Percentiles rank a stretch among this genome's conserved stretches.
These are phyloP conservation scores for Dasysyrphus albostriatus DNA, from an alignment of 2,888 invertebrate species.

Conservation along the genomic window DNA sequence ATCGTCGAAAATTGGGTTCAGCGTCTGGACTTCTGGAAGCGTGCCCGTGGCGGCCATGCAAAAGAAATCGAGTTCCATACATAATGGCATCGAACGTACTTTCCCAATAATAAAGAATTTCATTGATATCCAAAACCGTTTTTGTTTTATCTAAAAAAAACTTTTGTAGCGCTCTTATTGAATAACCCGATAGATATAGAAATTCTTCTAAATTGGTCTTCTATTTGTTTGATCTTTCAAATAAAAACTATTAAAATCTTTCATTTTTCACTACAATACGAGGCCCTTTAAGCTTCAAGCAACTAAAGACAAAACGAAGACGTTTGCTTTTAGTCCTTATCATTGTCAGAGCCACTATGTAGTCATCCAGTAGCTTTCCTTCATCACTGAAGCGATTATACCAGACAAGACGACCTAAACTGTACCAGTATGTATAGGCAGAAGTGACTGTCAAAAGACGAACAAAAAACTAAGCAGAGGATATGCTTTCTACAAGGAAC, in stretches of 20 bases:
- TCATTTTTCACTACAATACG: neutral
- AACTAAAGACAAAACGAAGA: constrained; percentile 20
- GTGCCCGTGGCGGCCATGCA: too few relatives aligned
- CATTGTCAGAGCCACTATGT: neutral
- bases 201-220: too few relatives aligned
- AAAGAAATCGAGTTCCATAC: too few relatives aligned
- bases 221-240: too few relatives aligned
- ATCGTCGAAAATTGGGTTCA: too few relatives aligned
- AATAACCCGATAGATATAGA: too few relatives aligned
- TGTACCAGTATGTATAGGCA: constrained; percentile 60
- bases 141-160: too few relatives aligned
- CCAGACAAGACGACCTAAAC: constrained; percentile 51
- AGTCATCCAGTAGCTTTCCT: constrained; percentile 31
- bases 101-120: too few relatives aligned
- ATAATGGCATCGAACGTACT: too few relatives aligned
- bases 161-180: too few relatives aligned
- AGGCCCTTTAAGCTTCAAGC: neutral
- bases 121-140: too few relatives aligned
- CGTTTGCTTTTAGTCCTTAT: constrained; percentile 7
- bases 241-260: neutral
- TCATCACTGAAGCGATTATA: constrained; percentile 61
- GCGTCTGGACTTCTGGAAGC: too few relatives aligned
- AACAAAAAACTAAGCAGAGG: constrained; percentile 19
- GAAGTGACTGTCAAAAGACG: constrained; percentile 52
- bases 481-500: neutral